Conservation (phyloP, 2,888 invertebrate species). For the Aleiodes leptofemur region DNA sequence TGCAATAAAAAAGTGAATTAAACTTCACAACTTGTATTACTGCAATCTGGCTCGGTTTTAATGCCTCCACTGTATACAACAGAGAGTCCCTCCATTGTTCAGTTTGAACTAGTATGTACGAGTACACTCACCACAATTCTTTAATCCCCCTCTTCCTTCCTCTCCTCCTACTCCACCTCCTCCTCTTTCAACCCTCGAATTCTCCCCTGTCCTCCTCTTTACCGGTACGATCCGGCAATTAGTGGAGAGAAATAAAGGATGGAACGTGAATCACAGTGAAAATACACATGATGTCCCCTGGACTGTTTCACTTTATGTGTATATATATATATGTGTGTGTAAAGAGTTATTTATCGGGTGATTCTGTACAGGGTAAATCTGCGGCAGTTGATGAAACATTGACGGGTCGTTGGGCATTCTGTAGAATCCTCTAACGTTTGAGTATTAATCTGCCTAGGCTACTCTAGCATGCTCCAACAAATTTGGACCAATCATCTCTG, state of each 20-base stretch:
- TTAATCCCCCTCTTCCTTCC: not conserved
- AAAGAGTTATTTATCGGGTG: slow-evolving; percentile 22
- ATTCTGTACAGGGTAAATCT: not conserved
- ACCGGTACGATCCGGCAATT: slow-evolving; percentile 19
- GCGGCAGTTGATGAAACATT: slow-evolving; percentile 24
- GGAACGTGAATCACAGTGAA: slow-evolving; percentile 17
- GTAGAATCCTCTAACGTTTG: not conserved
- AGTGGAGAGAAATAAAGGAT: slow-evolving; percentile 27
- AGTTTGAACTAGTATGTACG: slow-evolving; percentile 17
- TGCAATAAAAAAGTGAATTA: slow-evolving; percentile 20
- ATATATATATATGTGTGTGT: not conserved
- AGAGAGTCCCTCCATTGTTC: slow-evolving; percentile 7
- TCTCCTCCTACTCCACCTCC: not conserved
- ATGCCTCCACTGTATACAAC: slow-evolving; percentile 9
- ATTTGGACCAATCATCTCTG: slow-evolving; percentile 1
- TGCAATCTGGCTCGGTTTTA: slow-evolving; percentile 4
- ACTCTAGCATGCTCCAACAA: not conserved
- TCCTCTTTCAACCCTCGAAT: not conserved
- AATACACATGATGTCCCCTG: slow-evolving; percentile 20
- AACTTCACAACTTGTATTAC: slow-evolving; percentile 3
- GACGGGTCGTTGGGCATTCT: slow-evolving; percentile 21
- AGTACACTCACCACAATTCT: slow-evolving; percentile 24
- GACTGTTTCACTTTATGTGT: not conserved
- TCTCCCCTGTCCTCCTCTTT: slow-evolving; percentile 4
- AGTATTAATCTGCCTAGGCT: slow-evolving; percentile 17